Percentiles rank a stretch among this genome's conserved stretches.
These are phyloP conservation scores for Phaonia tiefii DNA, from an alignment of 2,888 invertebrate genomes.

Conservation along the genomic window DNA sequence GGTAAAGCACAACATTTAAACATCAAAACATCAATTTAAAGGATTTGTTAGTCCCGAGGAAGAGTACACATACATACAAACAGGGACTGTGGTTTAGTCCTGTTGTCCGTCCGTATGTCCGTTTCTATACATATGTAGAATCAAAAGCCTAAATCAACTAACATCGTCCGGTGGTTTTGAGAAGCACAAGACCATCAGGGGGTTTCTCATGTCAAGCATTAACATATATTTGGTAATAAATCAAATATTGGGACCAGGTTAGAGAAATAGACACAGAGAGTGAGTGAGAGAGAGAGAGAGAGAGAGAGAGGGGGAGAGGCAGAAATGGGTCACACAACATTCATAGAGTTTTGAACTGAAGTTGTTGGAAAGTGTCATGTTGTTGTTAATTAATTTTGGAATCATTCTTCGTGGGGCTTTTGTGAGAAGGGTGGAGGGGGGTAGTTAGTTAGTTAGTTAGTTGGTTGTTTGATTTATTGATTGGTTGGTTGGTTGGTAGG, in stretches of 20 bases:
- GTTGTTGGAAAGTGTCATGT: not conserved
- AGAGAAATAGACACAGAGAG: conserved; percentile 19
- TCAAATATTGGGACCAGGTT: conserved; percentile 38
- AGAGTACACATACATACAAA: conserved; percentile 48
- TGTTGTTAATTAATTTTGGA: conserved; percentile 32
- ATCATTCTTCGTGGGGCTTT: conserved; percentile 42
- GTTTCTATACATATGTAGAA: not conserved
- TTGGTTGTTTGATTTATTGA: conserved; percentile 51
- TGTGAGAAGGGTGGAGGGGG: conserved; percentile 65
- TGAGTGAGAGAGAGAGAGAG: not conserved
- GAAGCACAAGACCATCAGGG: no score
- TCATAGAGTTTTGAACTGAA: not conserved
- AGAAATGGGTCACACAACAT: not conserved
- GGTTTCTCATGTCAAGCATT: no score
- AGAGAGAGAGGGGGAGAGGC: not conserved
- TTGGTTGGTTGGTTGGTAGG: conserved; percentile 62
- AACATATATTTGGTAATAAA: no score
- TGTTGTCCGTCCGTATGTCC: not conserved
- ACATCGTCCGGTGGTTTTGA: not conserved
- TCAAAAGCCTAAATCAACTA: not conserved
- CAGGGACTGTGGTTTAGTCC: conserved; percentile 23
- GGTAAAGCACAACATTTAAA: conserved; percentile 66
- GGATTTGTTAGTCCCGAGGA: conserved; percentile 34
- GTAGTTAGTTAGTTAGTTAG: conserved; percentile 44
- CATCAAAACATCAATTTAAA: conserved; percentile 65